These are phyloP conservation scores for Argyrosomus regius DNA, from an alignment of 2,797 vertebrate genomes.

Conservation along the genomic window DNA sequence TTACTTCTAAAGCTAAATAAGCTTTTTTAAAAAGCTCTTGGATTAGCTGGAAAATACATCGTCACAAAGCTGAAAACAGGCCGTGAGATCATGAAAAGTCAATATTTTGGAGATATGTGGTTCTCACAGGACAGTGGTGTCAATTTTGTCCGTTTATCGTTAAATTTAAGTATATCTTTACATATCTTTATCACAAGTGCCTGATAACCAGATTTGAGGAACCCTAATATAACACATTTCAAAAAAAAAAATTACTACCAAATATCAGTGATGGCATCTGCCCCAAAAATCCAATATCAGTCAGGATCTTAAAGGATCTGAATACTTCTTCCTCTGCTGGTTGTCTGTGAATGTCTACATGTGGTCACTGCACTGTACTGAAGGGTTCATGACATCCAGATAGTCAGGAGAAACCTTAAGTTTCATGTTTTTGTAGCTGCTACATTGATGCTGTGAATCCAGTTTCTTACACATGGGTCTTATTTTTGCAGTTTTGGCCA, in stretches of 20 bases:
- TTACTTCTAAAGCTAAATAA: not conserved
- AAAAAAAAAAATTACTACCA: no score
- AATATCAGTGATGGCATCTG: no score
- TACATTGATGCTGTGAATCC: not conserved
- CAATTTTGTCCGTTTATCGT: no score
- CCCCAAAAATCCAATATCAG: no score
- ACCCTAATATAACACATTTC: no score
- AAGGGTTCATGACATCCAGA: slow-evolving; percentile 6
- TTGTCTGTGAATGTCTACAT: slow-evolving; percentile 10
- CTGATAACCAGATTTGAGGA: no score
- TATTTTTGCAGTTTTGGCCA: not conserved
- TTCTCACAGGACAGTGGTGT: not conserved
- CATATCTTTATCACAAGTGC: no score
- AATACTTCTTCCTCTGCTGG: not conserved
- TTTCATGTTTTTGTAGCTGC: not conserved
- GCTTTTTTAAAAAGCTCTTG: not conserved
- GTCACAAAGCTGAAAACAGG: not conserved
- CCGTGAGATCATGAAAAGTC: not conserved
- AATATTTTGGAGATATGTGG: not conserved
- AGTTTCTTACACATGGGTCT: not conserved
- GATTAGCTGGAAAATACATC: not conserved
- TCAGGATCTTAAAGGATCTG: not conserved
- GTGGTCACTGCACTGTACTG: slow-evolving; percentile 7
- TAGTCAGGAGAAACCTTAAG: not conserved
- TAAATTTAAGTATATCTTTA: no score